Evolutionary conservation across 1,140 invertebrate genomes (phyloP).

Genomic region (Drosophila hydei): DNA sequence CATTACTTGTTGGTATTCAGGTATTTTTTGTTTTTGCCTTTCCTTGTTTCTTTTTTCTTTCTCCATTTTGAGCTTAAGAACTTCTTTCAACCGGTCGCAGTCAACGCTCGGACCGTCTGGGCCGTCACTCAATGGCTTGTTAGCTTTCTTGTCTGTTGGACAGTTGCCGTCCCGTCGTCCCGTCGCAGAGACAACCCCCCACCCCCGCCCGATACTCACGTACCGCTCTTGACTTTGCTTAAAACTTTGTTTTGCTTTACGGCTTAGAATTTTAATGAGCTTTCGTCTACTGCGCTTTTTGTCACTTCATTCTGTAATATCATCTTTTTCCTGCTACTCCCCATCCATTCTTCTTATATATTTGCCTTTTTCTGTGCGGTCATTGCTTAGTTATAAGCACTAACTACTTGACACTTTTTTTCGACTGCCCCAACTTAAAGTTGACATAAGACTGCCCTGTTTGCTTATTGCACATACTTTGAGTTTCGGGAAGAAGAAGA

Average conservation of each 20-base stretch:
- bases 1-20: slow-evolving; percentile 68
- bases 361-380: slow-evolving; percentile 55
- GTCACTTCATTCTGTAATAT: slow-evolving; percentile 71
- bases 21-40: slow-evolving; percentile 21
- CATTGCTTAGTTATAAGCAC: slow-evolving; percentile 66
- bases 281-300: slow-evolving; percentile 67
- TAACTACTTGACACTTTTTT: slow-evolving; percentile 49
- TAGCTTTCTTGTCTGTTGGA: slow-evolving; percentile 65
- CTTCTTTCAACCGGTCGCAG: slow-evolving; percentile 40
- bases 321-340: slow-evolving; percentile 59
- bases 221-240: slow-evolving; percentile 63
- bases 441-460: neutral
- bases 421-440: slow-evolving; percentile 9
- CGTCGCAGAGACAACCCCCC: too few species aligned
- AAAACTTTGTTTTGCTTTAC: slow-evolving; percentile 81
- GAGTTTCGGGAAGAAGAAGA: too few species aligned
- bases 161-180: slow-evolving; percentile 10
- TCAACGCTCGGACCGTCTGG: slow-evolving; percentile 38
- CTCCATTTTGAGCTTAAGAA: slow-evolving; percentile 4
- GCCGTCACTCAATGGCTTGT: slow-evolving; percentile 71
- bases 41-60: slow-evolving; percentile 5
- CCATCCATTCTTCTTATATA: neutral
- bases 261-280: slow-evolving; percentile 81
- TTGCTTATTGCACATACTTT: neutral
- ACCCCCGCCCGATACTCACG: neutral